These are phyloP conservation scores for Erpornis zantholeuca DNA, from an alignment of 2,113 vertebrate species.

Conservation along the genomic window DNA sequence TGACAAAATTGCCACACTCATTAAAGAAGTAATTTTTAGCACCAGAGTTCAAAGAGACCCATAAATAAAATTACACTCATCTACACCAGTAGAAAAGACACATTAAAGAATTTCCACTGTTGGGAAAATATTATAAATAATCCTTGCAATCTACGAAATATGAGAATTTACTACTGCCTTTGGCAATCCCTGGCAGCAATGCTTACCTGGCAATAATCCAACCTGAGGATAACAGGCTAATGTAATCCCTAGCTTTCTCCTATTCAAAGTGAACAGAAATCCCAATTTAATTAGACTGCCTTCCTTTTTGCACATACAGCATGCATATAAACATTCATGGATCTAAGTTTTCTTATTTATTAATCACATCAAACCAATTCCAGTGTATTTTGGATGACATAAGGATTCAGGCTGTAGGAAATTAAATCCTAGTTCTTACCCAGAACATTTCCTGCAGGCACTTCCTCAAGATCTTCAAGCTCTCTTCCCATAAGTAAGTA, in stretches of 20 bases:
- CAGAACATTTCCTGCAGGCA: conserved; percentile 91
- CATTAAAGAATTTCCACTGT: background rate
- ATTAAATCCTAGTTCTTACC: conserved; percentile 68
- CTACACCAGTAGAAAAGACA: background rate
- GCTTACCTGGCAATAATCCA: background rate
- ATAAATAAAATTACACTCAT: background rate
- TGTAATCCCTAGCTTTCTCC: background rate
- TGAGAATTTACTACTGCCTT: background rate
- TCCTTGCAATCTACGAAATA: background rate
- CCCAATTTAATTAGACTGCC: background rate
- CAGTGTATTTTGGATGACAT: background rate
- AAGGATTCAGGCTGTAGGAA: background rate
- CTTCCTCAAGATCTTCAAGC: conserved; percentile 88
- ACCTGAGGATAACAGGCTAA: background rate
- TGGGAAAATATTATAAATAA: background rate
- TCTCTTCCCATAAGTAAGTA: conserved; percentile 95
- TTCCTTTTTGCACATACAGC: background rate
- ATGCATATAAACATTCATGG: background rate
- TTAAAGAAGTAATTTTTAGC: background rate
- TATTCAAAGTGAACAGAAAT: background rate
- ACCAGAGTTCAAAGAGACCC: background rate
- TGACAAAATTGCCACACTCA: background rate
- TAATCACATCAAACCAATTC: background rate
- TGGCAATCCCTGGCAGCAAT: background rate
- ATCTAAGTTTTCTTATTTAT: background rate